phyloP scores from a whole-genome alignment of 2,888 invertebrate species.

The Deilephila elpenor region DNA sequence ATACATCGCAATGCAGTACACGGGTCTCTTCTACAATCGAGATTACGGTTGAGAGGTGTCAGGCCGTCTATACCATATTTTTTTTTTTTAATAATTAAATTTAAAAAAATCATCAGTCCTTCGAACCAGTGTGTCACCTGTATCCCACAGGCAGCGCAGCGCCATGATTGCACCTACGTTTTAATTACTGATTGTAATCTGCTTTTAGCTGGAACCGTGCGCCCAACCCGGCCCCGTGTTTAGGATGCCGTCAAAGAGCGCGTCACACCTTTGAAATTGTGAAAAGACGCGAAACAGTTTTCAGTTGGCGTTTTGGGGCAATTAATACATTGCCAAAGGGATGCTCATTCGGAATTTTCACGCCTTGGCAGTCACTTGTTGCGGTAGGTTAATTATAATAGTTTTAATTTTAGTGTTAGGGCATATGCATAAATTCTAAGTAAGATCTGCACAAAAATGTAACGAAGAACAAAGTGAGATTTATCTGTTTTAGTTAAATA shows the following conservation, averaged over 20 bases:
- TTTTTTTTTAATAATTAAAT: neutral
- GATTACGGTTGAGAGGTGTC: neutral
- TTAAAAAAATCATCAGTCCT: neutral
- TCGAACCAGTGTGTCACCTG: conserved; percentile 41
- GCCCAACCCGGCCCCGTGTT: conserved; percentile 55
- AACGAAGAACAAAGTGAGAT: no score
- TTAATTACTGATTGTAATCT: conserved; percentile 75
- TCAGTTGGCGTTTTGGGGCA: conserved; percentile 36
- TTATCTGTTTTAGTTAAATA: no score
- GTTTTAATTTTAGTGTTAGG: neutral
- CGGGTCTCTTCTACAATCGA: no score
- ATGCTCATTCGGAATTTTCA: conserved; percentile 2
- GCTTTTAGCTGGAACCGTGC: conserved; percentile 55
- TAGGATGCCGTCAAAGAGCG: conserved; percentile 53
- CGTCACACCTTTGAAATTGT: conserved; percentile 20
- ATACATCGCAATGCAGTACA: no score
- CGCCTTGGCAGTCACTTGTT: neutral
- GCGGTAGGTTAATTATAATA: neutral
- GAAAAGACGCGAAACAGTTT: conserved; percentile 17
- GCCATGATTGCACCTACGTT: conserved; percentile 51
- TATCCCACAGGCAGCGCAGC: conserved; percentile 38
- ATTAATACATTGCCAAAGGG: conserved; percentile 35
- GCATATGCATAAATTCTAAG: neutral
- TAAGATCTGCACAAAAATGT: no score
- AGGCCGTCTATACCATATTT: neutral